Conservation (phyloP, 2,113 vertebrate genomes). For the Montifringilla adamsi region DNA sequence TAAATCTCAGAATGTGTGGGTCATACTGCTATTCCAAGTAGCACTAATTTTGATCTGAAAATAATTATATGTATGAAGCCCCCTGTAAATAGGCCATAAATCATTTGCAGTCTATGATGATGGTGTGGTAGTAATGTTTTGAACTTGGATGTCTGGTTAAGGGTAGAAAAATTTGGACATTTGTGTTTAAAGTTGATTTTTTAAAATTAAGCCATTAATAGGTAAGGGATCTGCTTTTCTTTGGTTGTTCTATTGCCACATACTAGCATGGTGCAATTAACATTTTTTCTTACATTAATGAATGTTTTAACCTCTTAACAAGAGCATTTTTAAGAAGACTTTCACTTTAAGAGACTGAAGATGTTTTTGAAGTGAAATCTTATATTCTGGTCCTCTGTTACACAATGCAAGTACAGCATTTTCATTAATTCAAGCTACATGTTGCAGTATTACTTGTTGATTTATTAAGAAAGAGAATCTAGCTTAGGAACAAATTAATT, state of each 20-base stretch:
- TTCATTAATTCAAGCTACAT: neutral
- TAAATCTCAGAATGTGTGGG: neutral
- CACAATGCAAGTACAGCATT: neutral
- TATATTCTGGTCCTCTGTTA: neutral
- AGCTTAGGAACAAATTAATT: neutral
- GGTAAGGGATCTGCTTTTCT: neutral
- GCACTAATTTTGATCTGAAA: neutral
- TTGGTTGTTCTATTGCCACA: neutral
- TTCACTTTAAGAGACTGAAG: neutral
- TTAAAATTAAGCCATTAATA: neutral
- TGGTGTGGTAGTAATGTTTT: neutral
- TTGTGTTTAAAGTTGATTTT: neutral
- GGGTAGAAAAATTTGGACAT: neutral
- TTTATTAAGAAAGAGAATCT: neutral
- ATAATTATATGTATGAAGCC: neutral
- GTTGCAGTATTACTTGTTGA: neutral
- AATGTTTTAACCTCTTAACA: neutral
- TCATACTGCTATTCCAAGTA: neutral
- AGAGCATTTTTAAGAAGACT: neutral
- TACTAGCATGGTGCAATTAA: neutral
- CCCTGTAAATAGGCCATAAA: neutral
- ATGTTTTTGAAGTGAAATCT: neutral
- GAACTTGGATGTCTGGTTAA: neutral
- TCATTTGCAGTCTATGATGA: neutral
- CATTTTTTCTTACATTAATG: neutral